Conservation (phyloP, 2,113 vertebrate species). For the Spea bombifrons region DNA sequence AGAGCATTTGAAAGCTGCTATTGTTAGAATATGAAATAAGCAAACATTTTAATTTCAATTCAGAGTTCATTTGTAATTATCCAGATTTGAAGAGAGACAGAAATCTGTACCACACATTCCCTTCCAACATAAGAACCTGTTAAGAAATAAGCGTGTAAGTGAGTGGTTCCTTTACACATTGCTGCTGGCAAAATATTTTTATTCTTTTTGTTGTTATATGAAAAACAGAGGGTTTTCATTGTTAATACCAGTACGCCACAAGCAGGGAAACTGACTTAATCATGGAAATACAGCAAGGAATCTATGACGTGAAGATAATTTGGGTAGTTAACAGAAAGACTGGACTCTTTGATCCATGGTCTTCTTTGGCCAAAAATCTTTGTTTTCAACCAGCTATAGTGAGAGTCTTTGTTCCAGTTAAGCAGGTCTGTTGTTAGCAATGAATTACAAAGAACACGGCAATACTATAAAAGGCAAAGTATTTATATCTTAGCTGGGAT, state of each 20-base stretch:
- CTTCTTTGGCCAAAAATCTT: conserved; percentile 46
- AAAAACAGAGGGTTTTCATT: not conserved
- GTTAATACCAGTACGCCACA: conserved; percentile 8
- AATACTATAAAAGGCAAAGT: conserved; percentile 47
- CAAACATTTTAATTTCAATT: too few species aligned
- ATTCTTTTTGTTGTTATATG: too few species aligned
- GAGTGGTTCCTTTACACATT: too few species aligned
- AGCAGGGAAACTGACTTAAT: conserved; percentile 1
- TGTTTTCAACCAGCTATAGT: conserved; percentile 48
- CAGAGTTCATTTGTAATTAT: too few species aligned
- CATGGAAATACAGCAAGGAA: conserved; percentile 14
- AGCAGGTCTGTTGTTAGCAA: conserved; percentile 48
- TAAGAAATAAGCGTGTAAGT: too few species aligned
- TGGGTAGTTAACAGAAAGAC: conserved; percentile 28
- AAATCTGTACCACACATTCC: too few species aligned
- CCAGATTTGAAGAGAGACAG: too few species aligned
- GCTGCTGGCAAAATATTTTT: too few species aligned
- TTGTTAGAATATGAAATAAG: not conserved
- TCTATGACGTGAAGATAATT: conserved; percentile 42
- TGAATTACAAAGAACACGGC: conserved; percentile 52
- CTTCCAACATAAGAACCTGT: too few species aligned
- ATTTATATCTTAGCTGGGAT: conserved; percentile 34
- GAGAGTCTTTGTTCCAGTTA: conserved; percentile 49
- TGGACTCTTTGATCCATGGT: conserved; percentile 51
- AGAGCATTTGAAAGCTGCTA: not conserved